phyloP scores from a whole-genome alignment of 2,888 invertebrate species.

The Acanthosepion esculentum region DNA sequence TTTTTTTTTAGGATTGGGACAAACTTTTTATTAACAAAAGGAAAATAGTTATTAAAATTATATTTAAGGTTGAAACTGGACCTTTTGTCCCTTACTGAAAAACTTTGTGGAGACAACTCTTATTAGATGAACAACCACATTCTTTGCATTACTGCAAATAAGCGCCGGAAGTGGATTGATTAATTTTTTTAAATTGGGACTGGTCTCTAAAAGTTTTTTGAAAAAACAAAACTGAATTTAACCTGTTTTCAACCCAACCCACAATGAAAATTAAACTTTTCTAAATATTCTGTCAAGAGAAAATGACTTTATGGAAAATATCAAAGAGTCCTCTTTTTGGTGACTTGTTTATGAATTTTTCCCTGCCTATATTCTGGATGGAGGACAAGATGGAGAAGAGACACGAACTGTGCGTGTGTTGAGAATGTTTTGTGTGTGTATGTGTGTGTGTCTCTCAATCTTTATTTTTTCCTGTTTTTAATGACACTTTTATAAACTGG shows the following conservation, averaged over 20 bases:
- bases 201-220: neutral
- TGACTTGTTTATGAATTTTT: neutral
- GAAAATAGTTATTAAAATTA: neutral
- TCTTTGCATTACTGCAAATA: neutral
- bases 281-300: neutral
- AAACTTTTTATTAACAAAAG: no score
- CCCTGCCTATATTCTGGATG: neutral
- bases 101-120: neutral
- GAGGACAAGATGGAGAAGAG: neutral
- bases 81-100: neutral
- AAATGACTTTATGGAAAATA: conserved; percentile 8
- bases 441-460: no score
- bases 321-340: neutral
- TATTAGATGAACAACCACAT: neutral
- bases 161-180: no score
- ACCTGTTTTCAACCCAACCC: neutral
- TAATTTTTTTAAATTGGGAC: neutral
- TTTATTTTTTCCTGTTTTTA: no score
- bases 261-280: no score
- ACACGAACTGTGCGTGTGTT: neutral
- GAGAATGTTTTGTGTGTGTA: neutral
- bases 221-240: neutral
- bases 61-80: neutral
- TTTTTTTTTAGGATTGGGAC: neutral
- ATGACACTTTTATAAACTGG: neutral